phyloP scores from a whole-genome alignment of 2,888 invertebrate genomes.

The Opisthograptis luteolata region DNA sequence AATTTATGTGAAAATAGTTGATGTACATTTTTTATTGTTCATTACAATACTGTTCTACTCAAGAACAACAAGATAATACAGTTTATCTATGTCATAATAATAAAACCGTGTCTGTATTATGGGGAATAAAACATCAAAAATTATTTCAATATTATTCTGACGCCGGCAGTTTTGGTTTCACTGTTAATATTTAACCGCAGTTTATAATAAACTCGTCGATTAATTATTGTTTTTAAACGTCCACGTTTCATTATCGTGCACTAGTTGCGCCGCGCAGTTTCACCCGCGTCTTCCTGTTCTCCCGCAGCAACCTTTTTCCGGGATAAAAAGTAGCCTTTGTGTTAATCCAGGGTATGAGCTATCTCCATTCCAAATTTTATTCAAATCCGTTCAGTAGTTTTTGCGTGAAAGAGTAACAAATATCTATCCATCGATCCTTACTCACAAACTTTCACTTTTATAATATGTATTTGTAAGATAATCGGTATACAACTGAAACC shows the following conservation, averaged over 20 bases:
- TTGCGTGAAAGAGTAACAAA: no score
- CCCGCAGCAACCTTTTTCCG: no score
- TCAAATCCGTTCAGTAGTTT: no score
- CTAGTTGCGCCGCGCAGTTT: no score
- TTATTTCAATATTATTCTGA: slow-evolving; percentile 23
- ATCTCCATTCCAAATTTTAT: no score
- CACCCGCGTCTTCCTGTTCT: no score
- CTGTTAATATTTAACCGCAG: slow-evolving; percentile 25
- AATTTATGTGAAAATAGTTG: slow-evolving; percentile 26
- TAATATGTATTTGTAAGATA: no score
- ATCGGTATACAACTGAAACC: no score
- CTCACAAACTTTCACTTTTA: no score
- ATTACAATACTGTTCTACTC: slow-evolving; percentile 23
- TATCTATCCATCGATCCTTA: no score
- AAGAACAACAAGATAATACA: slow-evolving; percentile 24
- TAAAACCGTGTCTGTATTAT: slow-evolving; percentile 23
- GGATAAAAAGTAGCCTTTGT: no score
- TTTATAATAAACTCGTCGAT: slow-evolving; percentile 22
- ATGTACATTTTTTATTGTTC: slow-evolving; percentile 24
- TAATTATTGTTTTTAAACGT: slow-evolving; percentile 22
- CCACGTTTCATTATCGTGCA: slow-evolving; percentile 11
- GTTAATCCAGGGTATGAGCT: no score
- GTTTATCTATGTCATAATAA: slow-evolving; percentile 29
- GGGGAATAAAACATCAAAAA: slow-evolving; percentile 21
- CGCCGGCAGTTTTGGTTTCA: slow-evolving; percentile 25